These are phyloP conservation scores for Meda fulgida DNA, from an alignment of 2,797 vertebrate genomes.

Conservation along the genomic window DNA sequence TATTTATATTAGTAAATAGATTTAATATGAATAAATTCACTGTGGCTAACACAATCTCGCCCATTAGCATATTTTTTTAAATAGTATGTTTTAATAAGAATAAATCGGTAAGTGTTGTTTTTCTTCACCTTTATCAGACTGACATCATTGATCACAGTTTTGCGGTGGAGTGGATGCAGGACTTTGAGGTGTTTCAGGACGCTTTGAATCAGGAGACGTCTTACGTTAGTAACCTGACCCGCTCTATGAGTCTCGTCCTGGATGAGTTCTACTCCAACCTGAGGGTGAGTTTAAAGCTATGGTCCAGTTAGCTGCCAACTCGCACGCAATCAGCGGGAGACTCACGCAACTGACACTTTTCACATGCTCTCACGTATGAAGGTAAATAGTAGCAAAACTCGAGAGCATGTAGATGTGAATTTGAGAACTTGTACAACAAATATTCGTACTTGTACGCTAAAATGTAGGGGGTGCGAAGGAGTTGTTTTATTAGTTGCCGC, in stretches of 20 bases:
- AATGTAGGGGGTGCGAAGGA: too few relatives aligned
- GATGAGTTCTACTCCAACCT: slow-evolving; percentile 93
- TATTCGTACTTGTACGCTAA: too few relatives aligned
- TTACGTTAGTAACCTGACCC: slow-evolving; percentile 93
- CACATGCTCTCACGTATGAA: too few relatives aligned
- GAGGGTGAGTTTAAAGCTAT: slow-evolving; percentile 69
- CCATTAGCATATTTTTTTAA: neutral
- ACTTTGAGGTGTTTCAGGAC: slow-evolving; percentile 96
- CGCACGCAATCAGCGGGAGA: too few relatives aligned
- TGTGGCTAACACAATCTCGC: neutral
- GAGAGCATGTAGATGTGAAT: too few relatives aligned
- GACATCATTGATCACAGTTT: slow-evolving; percentile 97
- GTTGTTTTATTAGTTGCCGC: too few relatives aligned
- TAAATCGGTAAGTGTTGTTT: neutral
- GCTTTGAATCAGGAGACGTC: slow-evolving; percentile 94
- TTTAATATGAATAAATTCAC: neutral
- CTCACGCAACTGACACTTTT: too few relatives aligned
- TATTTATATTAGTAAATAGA: neutral
- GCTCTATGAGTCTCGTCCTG: slow-evolving; percentile 96
- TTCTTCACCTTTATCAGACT: slow-evolving; percentile 76
- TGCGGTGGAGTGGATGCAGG: slow-evolving; percentile 98
- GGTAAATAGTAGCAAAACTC: too few relatives aligned
- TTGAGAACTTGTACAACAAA: too few relatives aligned
- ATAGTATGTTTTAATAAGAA: neutral
- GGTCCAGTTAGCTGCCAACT: too few relatives aligned